Conservation (phyloP, 2,113 vertebrate species). For the Sterna hirundo region DNA sequence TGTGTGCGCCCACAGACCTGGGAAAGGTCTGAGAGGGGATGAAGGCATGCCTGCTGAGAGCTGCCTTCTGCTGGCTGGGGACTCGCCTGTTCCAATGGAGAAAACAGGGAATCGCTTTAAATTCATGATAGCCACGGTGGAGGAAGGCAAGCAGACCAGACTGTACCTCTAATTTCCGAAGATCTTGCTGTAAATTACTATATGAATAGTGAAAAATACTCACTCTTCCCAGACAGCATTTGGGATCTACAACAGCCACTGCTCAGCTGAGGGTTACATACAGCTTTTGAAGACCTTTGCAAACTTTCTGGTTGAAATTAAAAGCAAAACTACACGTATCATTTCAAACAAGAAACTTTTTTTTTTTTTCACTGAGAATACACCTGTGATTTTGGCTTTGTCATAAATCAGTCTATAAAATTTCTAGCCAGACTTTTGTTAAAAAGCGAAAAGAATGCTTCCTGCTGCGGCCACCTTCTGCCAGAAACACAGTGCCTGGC, state of each 20-base stretch:
- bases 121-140: background rate
- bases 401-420: background rate
- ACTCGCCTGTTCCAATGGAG: background rate
- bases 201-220: background rate
- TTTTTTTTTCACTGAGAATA: background rate
- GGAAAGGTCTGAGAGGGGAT: background rate
- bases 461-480: background rate
- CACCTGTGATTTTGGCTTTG: background rate
- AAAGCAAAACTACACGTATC: background rate
- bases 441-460: background rate
- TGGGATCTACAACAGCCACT: background rate
- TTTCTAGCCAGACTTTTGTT: background rate
- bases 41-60: background rate
- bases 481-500: background rate
- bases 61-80: background rate
- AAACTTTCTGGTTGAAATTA: background rate
- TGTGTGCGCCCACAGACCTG: background rate
- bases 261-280: background rate
- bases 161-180: background rate
- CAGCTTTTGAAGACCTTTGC: background rate
- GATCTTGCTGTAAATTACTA: background rate
- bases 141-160: background rate
- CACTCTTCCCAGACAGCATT: background rate
- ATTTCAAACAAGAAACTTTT: background rate
- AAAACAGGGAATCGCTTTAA: background rate